A percentile compares a stretch with the other conserved stretches of the same genome.
These are phyloP conservation scores for Neogale vison DNA, from an alignment of 2,113 vertebrate species.

Conservation along the genomic window DNA sequence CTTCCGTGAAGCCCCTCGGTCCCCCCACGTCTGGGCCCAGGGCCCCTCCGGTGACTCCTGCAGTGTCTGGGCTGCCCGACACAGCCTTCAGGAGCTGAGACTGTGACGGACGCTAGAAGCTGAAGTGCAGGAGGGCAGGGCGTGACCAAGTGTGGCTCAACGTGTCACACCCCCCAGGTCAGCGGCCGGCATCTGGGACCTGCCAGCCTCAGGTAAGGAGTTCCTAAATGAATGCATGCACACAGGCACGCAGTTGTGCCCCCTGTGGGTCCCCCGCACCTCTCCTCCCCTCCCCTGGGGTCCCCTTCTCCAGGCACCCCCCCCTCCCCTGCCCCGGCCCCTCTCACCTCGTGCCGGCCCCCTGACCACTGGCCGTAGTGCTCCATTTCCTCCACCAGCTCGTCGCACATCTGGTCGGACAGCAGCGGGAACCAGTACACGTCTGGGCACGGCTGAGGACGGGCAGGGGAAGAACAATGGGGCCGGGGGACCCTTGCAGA, in stretches of 20 bases:
- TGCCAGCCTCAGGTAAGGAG: not conserved
- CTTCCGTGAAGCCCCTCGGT: not conserved
- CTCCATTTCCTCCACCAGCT: constrained; percentile 90
- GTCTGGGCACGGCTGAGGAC: constrained; percentile 85
- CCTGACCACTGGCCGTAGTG: constrained; percentile 87
- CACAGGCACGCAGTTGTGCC: not conserved
- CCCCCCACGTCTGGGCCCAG: not conserved
- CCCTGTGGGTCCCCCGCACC: too few relatives aligned
- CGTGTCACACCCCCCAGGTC: rapidly evolving
- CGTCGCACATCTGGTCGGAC: constrained; percentile 86
- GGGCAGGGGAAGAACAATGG: not conserved
- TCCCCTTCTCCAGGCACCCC: too few relatives aligned
- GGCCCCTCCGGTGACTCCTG: not conserved
- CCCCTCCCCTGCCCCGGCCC: rapidly evolving
- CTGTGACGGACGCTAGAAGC: too few relatives aligned
- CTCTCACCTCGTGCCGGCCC: constrained; percentile 84
- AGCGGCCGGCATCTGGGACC: not conserved
- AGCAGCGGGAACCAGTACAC: constrained; percentile 90
- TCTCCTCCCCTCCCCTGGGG: too few relatives aligned
- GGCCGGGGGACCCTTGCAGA: not conserved
- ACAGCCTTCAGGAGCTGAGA: not conserved
- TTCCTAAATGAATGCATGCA: not conserved
- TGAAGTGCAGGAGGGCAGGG: not conserved
- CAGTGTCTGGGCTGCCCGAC: not conserved
- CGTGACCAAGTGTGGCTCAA: rapidly evolving